A percentile compares a stretch with the other conserved stretches of the same genome.
phyloP scores from a whole-genome alignment of 1,140 invertebrate genomes.

The Hesperophylax magnus region DNA sequence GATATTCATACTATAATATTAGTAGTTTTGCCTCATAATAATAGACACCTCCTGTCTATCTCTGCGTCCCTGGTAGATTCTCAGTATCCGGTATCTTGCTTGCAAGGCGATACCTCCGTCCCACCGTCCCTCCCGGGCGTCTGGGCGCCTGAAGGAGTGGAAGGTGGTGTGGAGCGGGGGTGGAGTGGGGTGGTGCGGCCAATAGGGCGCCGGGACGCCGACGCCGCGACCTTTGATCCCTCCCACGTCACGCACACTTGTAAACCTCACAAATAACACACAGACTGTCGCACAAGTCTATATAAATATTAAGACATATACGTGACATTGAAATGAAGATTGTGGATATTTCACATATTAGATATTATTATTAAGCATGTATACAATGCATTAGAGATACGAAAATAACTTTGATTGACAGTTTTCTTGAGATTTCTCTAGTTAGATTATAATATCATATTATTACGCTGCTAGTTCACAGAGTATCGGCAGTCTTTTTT shows the following conservation, averaged over 20 bases:
- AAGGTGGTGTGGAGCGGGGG: slow-evolving; percentile 57
- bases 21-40: background rate
- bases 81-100: slow-evolving; percentile 21
- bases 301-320: no score
- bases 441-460: no score
- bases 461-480: no score
- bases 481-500: no score
- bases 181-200: slow-evolving; percentile 58
- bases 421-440: no score
- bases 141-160: slow-evolving; percentile 48
- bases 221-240: slow-evolving; percentile 58
- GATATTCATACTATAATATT: background rate
- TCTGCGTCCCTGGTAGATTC: background rate
- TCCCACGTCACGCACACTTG: slow-evolving; percentile 27
- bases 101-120: background rate
- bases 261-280: background rate
- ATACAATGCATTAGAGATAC: no score
- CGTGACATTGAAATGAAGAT: no score
- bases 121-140: slow-evolving; percentile 39
- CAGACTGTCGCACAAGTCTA: background rate
- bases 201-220: slow-evolving; percentile 65
- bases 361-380: no score
- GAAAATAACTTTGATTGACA: no score
- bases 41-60: background rate
- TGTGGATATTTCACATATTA: no score